Percentiles rank a stretch among this genome's conserved stretches.
phyloP scores from a whole-genome alignment of 1,140 invertebrate species.

The Pentalonia nigronervosa region DNA sequence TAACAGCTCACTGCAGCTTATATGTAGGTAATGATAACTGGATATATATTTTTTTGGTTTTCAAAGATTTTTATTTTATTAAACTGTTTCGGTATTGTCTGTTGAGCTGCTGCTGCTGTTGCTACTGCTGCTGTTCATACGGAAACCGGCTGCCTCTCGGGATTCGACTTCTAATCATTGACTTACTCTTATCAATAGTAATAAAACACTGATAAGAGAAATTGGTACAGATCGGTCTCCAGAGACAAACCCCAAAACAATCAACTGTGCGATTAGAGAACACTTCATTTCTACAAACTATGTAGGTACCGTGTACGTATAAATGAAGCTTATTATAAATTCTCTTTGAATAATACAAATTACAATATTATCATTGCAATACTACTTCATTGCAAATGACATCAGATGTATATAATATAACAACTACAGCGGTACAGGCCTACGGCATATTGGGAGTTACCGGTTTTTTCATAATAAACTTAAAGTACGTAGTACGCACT shows the following conservation, averaged over 20 bases:
- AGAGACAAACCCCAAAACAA: conserved; percentile 28
- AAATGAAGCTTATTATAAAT: neutral
- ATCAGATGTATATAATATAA: neutral
- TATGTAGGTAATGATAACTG: neutral
- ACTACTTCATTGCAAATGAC: neutral
- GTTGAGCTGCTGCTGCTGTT: neutral
- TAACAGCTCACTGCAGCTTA: neutral
- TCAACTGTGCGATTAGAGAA: conserved; percentile 18
- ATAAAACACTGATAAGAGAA: conserved; percentile 38
- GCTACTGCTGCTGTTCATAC: neutral
- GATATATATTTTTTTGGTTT: neutral
- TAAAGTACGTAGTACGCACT: neutral
- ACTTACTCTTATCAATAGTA: conserved; percentile 6
- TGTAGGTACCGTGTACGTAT: neutral
- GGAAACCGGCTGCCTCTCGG: neutral
- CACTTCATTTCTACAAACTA: neutral
- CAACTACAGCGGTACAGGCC: neutral
- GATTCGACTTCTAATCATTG: neutral
- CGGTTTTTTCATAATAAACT: neutral
- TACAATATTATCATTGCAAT: neutral
- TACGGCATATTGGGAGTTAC: neutral
- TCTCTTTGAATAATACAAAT: neutral
- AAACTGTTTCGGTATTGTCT: neutral
- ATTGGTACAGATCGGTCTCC: conserved; percentile 27
- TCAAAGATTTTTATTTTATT: neutral